Percentiles rank a stretch among this genome's conserved stretches.
Evolutionary conservation across 1,140 invertebrate species (phyloP).

Genomic region (Calliopsis andreniformis): DNA sequence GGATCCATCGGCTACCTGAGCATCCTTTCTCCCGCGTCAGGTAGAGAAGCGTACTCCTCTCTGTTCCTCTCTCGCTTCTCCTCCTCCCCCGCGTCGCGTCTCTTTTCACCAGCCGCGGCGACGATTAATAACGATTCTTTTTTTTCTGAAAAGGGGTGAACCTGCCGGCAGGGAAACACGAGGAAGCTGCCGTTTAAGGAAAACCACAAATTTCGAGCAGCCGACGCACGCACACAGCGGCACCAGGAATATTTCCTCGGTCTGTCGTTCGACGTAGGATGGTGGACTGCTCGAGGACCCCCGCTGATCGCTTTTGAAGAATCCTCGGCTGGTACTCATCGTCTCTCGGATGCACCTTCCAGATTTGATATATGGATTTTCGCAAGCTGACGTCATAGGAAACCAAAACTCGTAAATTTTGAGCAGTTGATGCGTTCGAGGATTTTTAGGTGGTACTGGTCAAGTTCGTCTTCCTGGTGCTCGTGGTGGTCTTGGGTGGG

Average conservation of each 20-base stretch:
- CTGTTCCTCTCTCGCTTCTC: constrained; percentile 11
- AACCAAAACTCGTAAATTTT: constrained; percentile 29
- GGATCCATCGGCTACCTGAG: constrained; percentile 77
- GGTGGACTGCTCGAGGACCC: constrained; percentile 57
- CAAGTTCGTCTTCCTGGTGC: not conserved
- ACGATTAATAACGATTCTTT: constrained; percentile 60
- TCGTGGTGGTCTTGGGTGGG: not conserved
- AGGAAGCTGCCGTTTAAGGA: constrained; percentile 59
- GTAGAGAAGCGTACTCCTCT: constrained; percentile 21
- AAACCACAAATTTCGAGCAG: constrained; percentile 53
- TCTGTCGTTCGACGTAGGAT: constrained; percentile 6
- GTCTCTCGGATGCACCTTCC: constrained; percentile 26
- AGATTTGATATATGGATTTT: constrained; percentile 49
- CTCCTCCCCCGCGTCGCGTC: constrained; percentile 29
- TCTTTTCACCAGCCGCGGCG: constrained; percentile 53
- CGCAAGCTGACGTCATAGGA: constrained; percentile 40
- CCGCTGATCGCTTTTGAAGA: constrained; percentile 69
- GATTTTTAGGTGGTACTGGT: not conserved
- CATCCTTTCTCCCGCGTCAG: constrained; percentile 34
- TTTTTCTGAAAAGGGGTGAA: constrained; percentile 35
- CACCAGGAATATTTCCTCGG: not conserved
- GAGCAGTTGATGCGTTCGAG: not conserved
- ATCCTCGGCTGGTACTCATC: constrained; percentile 62
- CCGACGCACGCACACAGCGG: not conserved
- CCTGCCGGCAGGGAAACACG: constrained; percentile 49